These are phyloP conservation scores for Epinotia nisella DNA, from an alignment of 2,888 invertebrate genomes.

Conservation along the genomic window DNA sequence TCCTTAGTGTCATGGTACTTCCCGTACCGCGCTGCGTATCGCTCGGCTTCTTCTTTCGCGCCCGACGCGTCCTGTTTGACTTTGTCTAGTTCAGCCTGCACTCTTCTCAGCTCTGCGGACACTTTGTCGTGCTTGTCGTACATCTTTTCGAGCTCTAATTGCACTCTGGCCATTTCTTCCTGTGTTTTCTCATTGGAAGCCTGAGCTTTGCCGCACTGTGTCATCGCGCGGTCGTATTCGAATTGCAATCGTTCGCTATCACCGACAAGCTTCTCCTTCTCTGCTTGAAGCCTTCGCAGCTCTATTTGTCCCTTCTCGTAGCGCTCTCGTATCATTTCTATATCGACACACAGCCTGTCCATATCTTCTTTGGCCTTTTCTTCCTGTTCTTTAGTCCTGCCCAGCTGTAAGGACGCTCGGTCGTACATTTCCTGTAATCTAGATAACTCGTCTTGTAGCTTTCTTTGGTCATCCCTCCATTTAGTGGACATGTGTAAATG, in stretches of 20 bases:
- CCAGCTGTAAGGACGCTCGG: conserved; percentile 92
- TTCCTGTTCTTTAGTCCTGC: conserved; percentile 94
- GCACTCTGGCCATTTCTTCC: conserved; percentile 94
- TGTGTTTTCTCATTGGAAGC: conserved; percentile 94
- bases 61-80: conserved; percentile 89
- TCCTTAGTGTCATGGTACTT: conserved; percentile 91
- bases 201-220: conserved; percentile 93
- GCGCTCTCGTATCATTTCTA: conserved; percentile 94
- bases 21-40: conserved; percentile 88
- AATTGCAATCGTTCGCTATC: conserved; percentile 94
- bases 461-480: conserved; percentile 93
- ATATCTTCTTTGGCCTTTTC: conserved; percentile 95
- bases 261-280: conserved; percentile 93
- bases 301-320: conserved; percentile 95
- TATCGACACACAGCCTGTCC: conserved; percentile 90
- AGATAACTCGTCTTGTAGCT: conserved; percentile 93
- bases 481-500: conserved; percentile 91
- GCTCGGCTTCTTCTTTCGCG: conserved; percentile 91
- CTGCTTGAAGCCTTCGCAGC: conserved; percentile 91
- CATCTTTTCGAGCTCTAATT: conserved; percentile 95
- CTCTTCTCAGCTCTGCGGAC: conserved; percentile 91
- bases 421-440: conserved; percentile 95
- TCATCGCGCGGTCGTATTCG: conserved; percentile 93
- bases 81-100: conserved; percentile 90
- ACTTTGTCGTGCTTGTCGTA: conserved; percentile 95